These are phyloP conservation scores for Stenurella melanura DNA, from an alignment of 2,888 invertebrate genomes.

Conservation along the genomic window DNA sequence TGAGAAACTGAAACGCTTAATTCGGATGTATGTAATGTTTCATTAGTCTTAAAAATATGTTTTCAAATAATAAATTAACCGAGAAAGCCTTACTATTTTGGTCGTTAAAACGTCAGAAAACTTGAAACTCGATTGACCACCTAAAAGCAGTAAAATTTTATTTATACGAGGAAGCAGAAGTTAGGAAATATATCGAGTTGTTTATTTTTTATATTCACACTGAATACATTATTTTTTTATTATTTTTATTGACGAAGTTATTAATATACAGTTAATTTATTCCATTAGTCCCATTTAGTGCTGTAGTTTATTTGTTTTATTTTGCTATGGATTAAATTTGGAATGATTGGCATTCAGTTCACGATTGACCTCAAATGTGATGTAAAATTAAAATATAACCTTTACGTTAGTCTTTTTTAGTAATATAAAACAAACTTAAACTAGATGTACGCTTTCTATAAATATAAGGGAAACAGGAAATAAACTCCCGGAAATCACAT, in stretches of 20 bases:
- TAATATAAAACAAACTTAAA: no score
- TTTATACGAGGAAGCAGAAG: not conserved
- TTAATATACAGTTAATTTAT: constrained; percentile 4
- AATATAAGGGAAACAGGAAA: not conserved
- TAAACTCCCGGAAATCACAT: not conserved
- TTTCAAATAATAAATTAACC: not conserved
- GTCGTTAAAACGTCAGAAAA: not conserved
- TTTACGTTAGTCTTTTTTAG: no score
- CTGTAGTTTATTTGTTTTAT: not conserved
- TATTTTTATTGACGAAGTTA: not conserved
- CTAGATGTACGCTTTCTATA: not conserved
- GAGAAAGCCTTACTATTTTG: not conserved
- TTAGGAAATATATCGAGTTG: not conserved
- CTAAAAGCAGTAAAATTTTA: not conserved
- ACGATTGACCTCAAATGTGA: not conserved
- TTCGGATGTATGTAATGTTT: no score
- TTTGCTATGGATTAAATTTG: not conserved
- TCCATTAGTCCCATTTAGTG: not conserved
- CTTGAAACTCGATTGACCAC: not conserved
- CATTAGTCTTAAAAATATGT: not conserved
- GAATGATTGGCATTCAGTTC: not conserved
- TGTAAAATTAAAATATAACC: not conserved
- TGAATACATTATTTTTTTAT: not conserved
- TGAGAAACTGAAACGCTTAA: no score
- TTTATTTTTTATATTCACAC: not conserved